Conservation (phyloP, 92 coral and sea anemone genomes). For the Epizoanthus ramosus region DNA sequence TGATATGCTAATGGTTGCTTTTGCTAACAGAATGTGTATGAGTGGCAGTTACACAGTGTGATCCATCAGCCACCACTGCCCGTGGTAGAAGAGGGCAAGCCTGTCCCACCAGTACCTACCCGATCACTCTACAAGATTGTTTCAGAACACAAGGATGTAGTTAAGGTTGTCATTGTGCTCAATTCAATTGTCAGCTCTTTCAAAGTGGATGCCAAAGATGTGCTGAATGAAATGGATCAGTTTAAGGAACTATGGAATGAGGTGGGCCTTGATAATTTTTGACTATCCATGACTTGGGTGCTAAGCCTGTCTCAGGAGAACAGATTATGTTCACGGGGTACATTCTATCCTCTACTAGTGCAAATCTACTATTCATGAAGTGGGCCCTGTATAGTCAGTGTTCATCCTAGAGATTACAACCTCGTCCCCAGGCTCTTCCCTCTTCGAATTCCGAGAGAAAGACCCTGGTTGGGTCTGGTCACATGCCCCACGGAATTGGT, state of each 20-base stretch:
- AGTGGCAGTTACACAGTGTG: constrained; percentile 89
- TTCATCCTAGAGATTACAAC: too few relatives aligned
- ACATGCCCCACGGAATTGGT: too few relatives aligned
- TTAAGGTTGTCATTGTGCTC: constrained; percentile 88
- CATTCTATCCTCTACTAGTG: too few relatives aligned
- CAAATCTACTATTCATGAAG: too few relatives aligned
- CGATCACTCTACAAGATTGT: constrained; percentile 92
- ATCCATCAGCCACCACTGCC: constrained; percentile 96
- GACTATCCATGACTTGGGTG: too few relatives aligned
- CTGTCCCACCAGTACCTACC: constrained; percentile 87
- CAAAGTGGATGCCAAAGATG: constrained; percentile 89
- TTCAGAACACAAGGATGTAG: constrained; percentile 97
- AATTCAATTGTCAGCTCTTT: constrained; percentile 95
- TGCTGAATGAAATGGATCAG: constrained; percentile 88
- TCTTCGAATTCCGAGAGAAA: too few relatives aligned
- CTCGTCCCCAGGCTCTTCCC: too few relatives aligned
- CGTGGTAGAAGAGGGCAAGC: constrained; percentile 98
- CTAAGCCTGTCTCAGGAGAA: too few relatives aligned
- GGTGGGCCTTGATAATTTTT: constrained; percentile 43
- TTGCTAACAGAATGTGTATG: constrained; percentile 71
- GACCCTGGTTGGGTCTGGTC: too few relatives aligned
- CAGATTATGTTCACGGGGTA: too few relatives aligned
- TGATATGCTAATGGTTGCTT: not conserved
- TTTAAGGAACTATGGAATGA: constrained; percentile 96
- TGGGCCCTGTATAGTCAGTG: too few relatives aligned